These are phyloP conservation scores for Isurus oxyrinchus DNA, from an alignment of 2,113 vertebrate genomes.

Conservation along the genomic window DNA sequence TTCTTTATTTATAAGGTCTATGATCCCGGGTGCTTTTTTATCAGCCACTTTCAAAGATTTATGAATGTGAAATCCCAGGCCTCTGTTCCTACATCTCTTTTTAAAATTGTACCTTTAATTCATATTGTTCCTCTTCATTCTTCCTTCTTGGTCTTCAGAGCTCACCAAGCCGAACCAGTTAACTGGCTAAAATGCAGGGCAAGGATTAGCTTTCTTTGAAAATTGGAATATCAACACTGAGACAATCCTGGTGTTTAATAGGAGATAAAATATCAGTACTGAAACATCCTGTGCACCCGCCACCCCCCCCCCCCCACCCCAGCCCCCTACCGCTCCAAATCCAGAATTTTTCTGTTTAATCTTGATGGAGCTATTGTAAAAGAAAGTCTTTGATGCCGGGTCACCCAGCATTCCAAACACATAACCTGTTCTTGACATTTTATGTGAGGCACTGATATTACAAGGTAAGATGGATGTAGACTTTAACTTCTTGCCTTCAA, in stretches of 20 bases:
- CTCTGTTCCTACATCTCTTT: background rate
- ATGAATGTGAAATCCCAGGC: background rate
- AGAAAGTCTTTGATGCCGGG: background rate
- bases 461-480: conserved; percentile 11
- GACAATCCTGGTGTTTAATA: background rate
- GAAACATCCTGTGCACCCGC: background rate
- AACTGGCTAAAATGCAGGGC: background rate
- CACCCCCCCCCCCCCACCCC: no score
- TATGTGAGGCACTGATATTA: background rate
- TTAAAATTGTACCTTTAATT: background rate
- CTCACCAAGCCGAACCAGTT: background rate
- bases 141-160: background rate
- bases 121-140: background rate
- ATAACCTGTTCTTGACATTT: background rate
- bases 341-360: background rate
- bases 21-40: background rate
- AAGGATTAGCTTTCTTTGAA: background rate
- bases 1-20: background rate
- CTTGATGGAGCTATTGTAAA: background rate
- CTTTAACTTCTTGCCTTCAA: conserved; percentile 11
- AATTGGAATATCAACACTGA: background rate
- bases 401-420: background rate
- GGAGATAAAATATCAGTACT: background rate
- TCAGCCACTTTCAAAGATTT: background rate
- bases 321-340: background rate